Evolutionary conservation across 2,888 invertebrate species (phyloP), one percentile per base, ranked within the genome.

Genomic region (Melanostoma scalare): DNA sequence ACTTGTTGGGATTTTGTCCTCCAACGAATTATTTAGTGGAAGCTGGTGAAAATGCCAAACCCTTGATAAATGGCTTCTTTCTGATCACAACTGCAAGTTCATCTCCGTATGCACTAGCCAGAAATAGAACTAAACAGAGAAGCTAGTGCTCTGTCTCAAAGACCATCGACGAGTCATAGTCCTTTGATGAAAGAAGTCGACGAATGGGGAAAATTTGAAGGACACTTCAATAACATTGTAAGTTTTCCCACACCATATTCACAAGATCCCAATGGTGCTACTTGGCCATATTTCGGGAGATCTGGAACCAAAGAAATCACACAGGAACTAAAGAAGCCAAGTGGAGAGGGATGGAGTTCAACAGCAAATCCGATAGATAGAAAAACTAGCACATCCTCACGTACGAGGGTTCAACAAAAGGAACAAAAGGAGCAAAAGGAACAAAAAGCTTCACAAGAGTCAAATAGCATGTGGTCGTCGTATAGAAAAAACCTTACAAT

Each of bases 1-100:
- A 94, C 86, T 87, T 94, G 2, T 74, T 94, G 5, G 94, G 94
- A 2, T 89, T 93, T 76, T 94, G 94, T 86, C 93, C 93, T 0
- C 93, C 93, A 0, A 92, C 90, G 5, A 92, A 93, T 78, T 90
- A 88, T 72, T 86, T 90, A 9, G 86, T 90, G 0, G 88, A 92
- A 63, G 93, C 93, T 86, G 93, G 93, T 0, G 93, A 93, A 85
- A 90, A 92, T 79, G 89, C 91, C 2, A 90, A 89, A 60, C 88
- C 86, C 10, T 87, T 87, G 2, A 88, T 90, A 0, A 88, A 89
- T 0, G 94, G 94, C 1, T 93, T 93, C 88, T 92, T 93, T 87
- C 89, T 94, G 36, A 92, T 93, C 1, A 92, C 92, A 72, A 94
- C 94, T 1, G 92, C 92, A 75, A 91, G 92, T 0, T 89, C 91